phyloP scores from a whole-genome alignment of 2,797 vertebrate genomes.

The Cynodonichthys magdalenae region DNA sequence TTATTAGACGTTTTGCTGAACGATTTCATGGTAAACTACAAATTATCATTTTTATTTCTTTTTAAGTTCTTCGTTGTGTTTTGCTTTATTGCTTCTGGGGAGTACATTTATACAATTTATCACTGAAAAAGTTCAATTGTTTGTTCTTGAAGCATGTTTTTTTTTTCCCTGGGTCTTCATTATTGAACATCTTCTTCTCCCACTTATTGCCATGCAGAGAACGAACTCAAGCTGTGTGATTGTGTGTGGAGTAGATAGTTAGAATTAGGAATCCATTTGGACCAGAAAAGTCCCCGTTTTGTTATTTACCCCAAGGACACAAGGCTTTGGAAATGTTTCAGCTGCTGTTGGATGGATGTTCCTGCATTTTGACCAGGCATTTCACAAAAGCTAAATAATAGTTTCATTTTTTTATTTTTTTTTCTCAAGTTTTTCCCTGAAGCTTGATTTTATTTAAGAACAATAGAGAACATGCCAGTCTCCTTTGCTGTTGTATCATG shows the following conservation, averaged over 20 bases:
- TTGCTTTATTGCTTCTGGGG: slow-evolving; percentile 3
- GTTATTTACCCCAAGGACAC: not conserved
- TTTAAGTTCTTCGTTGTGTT: slow-evolving; percentile 14
- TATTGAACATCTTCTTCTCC: slow-evolving; percentile 13
- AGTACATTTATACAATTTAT: slow-evolving; percentile 3
- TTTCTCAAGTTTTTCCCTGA: too few species aligned
- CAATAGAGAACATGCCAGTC: too few species aligned
- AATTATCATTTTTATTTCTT: slow-evolving; percentile 18
- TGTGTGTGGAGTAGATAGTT: too few species aligned
- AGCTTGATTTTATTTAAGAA: not conserved
- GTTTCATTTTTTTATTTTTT: too few species aligned
- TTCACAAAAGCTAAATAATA: not conserved
- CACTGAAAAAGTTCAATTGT: slow-evolving; percentile 23
- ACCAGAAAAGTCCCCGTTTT: not conserved
- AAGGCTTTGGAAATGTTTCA: not conserved
- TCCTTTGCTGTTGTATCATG: not conserved
- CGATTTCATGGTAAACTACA: slow-evolving; percentile 58
- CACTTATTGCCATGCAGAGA: slow-evolving; percentile 9
- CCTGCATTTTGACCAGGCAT: not conserved
- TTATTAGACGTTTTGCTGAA: slow-evolving; percentile 48
- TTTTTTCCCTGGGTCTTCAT: slow-evolving; percentile 1
- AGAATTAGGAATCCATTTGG: too few species aligned
- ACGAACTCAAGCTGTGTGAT: not conserved
- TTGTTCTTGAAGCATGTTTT: slow-evolving; percentile 22
- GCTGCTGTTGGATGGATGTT: not conserved